Evolutionary conservation across 2,888 invertebrate species (phyloP).

Genomic region (Listrodromus nycthemerus): DNA sequence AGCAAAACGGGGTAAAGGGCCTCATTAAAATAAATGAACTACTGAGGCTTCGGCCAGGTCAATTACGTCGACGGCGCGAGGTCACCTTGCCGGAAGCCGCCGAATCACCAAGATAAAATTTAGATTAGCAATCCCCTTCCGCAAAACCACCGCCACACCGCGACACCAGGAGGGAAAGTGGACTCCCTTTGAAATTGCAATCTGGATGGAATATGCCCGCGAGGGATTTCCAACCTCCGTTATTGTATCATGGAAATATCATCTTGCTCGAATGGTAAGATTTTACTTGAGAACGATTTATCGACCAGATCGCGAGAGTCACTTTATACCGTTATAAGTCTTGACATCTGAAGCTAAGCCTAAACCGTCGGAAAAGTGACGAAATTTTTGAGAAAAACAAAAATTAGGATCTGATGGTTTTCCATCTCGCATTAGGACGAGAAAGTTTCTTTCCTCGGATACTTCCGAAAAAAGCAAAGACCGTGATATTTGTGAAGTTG

Average conservation of each 20-base stretch:
- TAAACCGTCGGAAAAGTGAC: too few species aligned
- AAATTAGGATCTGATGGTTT: too few species aligned
- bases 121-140: slow-evolving; percentile 55
- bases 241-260: background rate
- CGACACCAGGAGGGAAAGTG: slow-evolving; percentile 13
- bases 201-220: slow-evolving; percentile 18
- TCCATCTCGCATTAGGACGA: too few species aligned
- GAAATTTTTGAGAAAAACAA: too few species aligned
- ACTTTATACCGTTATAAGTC: too few species aligned
- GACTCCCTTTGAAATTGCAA: slow-evolving; percentile 49
- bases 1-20: slow-evolving; percentile 62
- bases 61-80: slow-evolving; percentile 71
- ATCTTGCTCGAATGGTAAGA: slow-evolving; percentile 8
- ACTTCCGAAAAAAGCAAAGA: too few species aligned
- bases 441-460: too few species aligned
- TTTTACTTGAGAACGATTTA: background rate
- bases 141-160: slow-evolving; percentile 29
- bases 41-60: slow-evolving; percentile 71
- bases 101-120: slow-evolving; percentile 61
- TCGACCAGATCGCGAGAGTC: background rate
- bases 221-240: background rate
- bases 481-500: too few species aligned
- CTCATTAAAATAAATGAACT: slow-evolving; percentile 78
- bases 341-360: too few species aligned
- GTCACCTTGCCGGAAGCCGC: slow-evolving; percentile 48